These are phyloP conservation scores for Malurus alboscapulatus DNA, from an alignment of 2,113 vertebrate species.

Conservation along the genomic window DNA sequence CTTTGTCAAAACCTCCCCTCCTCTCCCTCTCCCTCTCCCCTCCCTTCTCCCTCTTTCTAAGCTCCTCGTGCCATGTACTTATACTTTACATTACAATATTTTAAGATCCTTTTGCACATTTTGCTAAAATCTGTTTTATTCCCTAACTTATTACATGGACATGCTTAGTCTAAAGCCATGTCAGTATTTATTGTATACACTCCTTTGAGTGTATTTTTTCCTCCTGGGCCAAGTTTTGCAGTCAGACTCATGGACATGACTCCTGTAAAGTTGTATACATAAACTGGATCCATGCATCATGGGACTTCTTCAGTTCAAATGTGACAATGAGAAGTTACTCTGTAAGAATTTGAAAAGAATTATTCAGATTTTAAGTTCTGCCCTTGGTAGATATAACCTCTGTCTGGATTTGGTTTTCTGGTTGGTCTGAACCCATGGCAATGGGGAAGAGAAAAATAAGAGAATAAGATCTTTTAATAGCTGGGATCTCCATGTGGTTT, in stretches of 20 bases:
- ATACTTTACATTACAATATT: neutral
- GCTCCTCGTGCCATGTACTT: neutral
- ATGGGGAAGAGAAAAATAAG: neutral
- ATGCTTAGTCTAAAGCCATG: neutral
- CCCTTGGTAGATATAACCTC: neutral
- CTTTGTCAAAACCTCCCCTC: neutral
- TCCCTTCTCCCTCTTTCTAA: neutral
- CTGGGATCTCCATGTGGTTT: neutral
- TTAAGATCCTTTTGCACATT: neutral
- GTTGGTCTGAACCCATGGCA: neutral
- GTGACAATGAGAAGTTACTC: neutral
- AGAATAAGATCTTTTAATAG: neutral
- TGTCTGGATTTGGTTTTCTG: neutral
- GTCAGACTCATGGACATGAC: neutral
- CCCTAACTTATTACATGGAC: too few relatives aligned
- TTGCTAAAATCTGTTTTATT: neutral
- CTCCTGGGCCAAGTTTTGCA: neutral
- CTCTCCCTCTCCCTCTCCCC: too few relatives aligned
- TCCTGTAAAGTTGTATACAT: neutral
- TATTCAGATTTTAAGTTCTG: neutral
- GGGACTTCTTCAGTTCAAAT: neutral
- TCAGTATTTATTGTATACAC: neutral
- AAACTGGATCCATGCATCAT: neutral
- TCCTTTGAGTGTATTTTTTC: neutral
- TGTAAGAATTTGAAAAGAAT: neutral